Percentiles rank a stretch among this genome's conserved stretches.
Conservation (phyloP, 1,140 invertebrate genomes). For the Orchestia grillus region DNA sequence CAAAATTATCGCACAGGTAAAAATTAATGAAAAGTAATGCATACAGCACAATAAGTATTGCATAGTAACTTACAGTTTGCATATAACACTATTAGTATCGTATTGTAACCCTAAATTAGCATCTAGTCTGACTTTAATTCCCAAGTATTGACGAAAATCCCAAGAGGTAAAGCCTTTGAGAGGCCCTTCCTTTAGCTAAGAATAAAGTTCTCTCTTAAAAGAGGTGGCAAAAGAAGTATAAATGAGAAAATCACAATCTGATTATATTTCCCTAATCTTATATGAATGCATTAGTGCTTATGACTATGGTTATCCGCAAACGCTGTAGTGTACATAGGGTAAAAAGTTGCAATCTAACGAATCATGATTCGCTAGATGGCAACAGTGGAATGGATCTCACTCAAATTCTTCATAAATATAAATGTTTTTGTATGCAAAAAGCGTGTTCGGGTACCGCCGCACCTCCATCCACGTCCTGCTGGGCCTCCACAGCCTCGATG, state of each 20-base stretch:
- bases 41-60: not conserved
- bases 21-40: not conserved
- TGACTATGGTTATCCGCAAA: too few relatives aligned
- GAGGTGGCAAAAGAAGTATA: too few relatives aligned
- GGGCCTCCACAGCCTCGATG: slow-evolving; percentile 21
- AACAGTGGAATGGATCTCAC: not conserved
- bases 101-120: not conserved
- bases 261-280: too few relatives aligned
- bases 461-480: slow-evolving; percentile 35
- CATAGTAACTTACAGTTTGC: too few relatives aligned
- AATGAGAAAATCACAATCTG: too few relatives aligned
- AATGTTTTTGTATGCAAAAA: not conserved
- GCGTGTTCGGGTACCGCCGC: slow-evolving; percentile 10
- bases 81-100: not conserved
- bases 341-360: too few relatives aligned
- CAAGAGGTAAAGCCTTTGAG: not conserved
- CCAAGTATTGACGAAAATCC: not conserved
- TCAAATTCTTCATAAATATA: not conserved
- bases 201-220: not conserved
- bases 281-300: too few relatives aligned
- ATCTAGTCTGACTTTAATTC: not conserved
- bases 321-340: too few relatives aligned
- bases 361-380: not conserved
- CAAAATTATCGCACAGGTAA: not conserved
- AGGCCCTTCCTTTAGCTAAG: not conserved